Conservation (phyloP, 2,113 vertebrate genomes). For the Fregata magnificens region DNA sequence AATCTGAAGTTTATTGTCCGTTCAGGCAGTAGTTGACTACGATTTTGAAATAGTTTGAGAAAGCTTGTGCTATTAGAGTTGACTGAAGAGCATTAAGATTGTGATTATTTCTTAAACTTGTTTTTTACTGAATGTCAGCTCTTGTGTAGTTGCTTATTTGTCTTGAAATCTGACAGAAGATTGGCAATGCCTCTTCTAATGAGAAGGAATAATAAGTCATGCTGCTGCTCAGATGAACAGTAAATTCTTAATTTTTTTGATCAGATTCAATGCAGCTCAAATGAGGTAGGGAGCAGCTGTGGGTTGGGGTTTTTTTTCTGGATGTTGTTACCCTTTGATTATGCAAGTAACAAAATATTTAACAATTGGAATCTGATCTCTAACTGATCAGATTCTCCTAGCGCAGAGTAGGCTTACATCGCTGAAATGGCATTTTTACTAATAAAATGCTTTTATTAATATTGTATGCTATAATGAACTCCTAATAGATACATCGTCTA, state of each 20-base stretch:
- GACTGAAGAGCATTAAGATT: not conserved
- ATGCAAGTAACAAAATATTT: not conserved
- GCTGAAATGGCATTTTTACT: not conserved
- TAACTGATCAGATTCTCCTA: not conserved
- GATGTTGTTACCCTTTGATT: not conserved
- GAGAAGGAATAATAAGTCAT: not conserved
- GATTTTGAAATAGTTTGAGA: not conserved
- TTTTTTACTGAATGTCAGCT: not conserved
- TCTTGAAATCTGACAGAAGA: not conserved
- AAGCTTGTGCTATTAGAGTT: not conserved
- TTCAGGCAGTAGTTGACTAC: not conserved
- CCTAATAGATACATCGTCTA: not conserved
- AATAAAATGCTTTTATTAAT: not conserved
- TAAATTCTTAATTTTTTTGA: not conserved
- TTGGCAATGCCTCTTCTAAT: not conserved
- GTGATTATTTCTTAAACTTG: not conserved
- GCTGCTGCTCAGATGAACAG: not conserved
- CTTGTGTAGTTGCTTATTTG: not conserved
- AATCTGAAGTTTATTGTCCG: not conserved
- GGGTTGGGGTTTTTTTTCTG: fast-evolving
- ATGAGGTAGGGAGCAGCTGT: not conserved
- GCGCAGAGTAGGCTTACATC: not conserved
- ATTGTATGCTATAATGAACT: not conserved
- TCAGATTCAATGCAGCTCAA: not conserved
- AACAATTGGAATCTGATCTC: not conserved